These are phyloP conservation scores for Helicoverpa zea DNA, from an alignment of 1,140 invertebrate species.

Conservation along the genomic window DNA sequence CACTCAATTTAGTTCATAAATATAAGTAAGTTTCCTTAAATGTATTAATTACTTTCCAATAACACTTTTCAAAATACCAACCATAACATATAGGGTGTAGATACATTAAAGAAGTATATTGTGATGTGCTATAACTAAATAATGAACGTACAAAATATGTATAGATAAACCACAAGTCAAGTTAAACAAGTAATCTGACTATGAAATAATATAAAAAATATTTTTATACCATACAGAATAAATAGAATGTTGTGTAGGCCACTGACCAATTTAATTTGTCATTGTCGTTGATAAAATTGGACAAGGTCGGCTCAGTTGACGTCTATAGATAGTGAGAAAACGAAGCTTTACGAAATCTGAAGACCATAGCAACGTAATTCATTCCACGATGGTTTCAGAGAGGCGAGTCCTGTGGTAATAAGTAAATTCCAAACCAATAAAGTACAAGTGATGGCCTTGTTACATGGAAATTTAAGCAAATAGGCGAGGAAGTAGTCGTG, in stretches of 20 bases:
- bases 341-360: constrained; percentile 72
- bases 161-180: constrained; percentile 75
- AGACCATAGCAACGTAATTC: constrained; percentile 67
- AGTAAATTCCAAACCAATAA: constrained; percentile 68
- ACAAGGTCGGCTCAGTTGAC: constrained; percentile 21
- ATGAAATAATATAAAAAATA: constrained; percentile 71
- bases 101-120: constrained; percentile 54
- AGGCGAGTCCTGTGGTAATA: constrained; percentile 59
- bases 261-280: constrained; percentile 70
- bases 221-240: constrained; percentile 81
- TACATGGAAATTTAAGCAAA: constrained; percentile 62
- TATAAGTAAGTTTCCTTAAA: constrained; percentile 44
- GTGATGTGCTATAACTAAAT: constrained; percentile 81
- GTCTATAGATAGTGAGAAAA: constrained; percentile 44
- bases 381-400: constrained; percentile 73
- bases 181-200: constrained; percentile 71
- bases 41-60: constrained; percentile 44
- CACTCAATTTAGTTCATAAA: constrained; percentile 52
- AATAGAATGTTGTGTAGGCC: constrained; percentile 75
- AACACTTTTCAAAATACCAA: constrained; percentile 65
- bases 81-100: constrained; percentile 68
- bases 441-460: constrained; percentile 84
- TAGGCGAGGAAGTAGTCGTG: constrained; percentile 60
- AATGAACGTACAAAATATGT: constrained; percentile 84
- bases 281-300: constrained; percentile 41